Percentiles rank a stretch among this genome's conserved stretches.
These are phyloP conservation scores for Neoscelio sp. DNA, from an alignment of 2,888 invertebrate genomes.

Conservation along the genomic window DNA sequence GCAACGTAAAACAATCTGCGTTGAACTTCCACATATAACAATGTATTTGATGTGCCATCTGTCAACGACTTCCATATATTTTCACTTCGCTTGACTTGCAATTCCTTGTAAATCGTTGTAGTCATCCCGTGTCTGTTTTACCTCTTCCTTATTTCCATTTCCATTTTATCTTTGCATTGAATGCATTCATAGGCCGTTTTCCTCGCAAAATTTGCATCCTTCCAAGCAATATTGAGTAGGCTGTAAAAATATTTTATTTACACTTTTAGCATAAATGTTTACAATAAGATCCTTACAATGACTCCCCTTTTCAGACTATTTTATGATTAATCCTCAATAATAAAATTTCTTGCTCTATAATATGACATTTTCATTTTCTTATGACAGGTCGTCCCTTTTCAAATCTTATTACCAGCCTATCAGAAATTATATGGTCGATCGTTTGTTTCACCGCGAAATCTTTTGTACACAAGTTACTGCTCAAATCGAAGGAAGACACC, in stretches of 20 bases:
- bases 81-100: conserved; percentile 44
- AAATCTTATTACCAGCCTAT: conserved; percentile 7
- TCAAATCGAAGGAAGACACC: conserved; percentile 63
- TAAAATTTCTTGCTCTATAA: background rate
- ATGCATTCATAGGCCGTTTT: conserved; percentile 40
- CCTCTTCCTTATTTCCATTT: conserved; percentile 57
- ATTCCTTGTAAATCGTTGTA: conserved; percentile 56
- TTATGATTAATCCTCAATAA: conserved; percentile 3
- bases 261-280: conserved; percentile 37
- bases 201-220: conserved; percentile 42
- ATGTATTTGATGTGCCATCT: conserved; percentile 59
- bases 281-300: background rate
- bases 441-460: conserved; percentile 25
- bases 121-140: conserved; percentile 51
- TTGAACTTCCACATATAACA: conserved; percentile 25
- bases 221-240: conserved; percentile 25
- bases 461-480: conserved; percentile 29
- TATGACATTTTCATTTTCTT: conserved; percentile 52
- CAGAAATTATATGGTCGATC: conserved; percentile 36
- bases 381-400: conserved; percentile 30
- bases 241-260: conserved; percentile 40
- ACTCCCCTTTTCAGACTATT: background rate
- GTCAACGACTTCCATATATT: conserved; percentile 60
- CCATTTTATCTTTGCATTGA: conserved; percentile 54
- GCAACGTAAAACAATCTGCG: conserved; percentile 43